A percentile compares a stretch with the other conserved stretches of the same genome.
Conservation (phyloP, 1,140 invertebrate species). For the Calosoma granatense region DNA sequence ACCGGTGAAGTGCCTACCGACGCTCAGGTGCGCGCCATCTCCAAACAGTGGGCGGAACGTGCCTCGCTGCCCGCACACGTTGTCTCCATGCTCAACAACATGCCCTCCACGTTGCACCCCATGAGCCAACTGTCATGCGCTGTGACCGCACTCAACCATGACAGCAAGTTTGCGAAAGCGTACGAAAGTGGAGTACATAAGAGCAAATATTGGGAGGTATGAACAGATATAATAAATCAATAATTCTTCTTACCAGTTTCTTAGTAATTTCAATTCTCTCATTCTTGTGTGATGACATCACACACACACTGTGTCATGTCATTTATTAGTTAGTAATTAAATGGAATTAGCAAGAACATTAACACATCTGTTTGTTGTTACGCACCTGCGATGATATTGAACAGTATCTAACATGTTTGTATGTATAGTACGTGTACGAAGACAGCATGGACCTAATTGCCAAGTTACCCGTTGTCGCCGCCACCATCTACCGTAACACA, state of each 20-base stretch:
- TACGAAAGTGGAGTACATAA: constrained; percentile 74
- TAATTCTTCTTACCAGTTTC: too few relatives aligned
- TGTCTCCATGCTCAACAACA: constrained; percentile 79
- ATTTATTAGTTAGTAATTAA: too few relatives aligned
- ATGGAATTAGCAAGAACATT: background rate
- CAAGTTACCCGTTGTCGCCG: constrained; percentile 80
- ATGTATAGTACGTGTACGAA: constrained; percentile 55
- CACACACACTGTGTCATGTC: too few relatives aligned
- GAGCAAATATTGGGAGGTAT: constrained; percentile 75
- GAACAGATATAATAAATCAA: too few relatives aligned
- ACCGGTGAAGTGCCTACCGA: constrained; percentile 77
- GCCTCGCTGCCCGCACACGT: constrained; percentile 77
- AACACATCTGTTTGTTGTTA: too few relatives aligned
- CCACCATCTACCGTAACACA: constrained; percentile 76
- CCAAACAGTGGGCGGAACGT: constrained; percentile 74
- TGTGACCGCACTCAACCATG: constrained; percentile 71
- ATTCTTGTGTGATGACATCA: too few relatives aligned
- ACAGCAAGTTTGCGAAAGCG: constrained; percentile 79
- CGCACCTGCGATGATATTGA: constrained; percentile 17
- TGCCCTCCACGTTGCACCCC: constrained; percentile 72
- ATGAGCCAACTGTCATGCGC: constrained; percentile 84
- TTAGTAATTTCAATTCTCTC: too few relatives aligned
- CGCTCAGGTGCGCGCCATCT: constrained; percentile 58
- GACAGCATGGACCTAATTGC: constrained; percentile 85
- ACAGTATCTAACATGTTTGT: background rate